Evolutionary conservation across 2,113 vertebrate genomes (phyloP).

Genomic region (Saguinus imperator): DNA sequence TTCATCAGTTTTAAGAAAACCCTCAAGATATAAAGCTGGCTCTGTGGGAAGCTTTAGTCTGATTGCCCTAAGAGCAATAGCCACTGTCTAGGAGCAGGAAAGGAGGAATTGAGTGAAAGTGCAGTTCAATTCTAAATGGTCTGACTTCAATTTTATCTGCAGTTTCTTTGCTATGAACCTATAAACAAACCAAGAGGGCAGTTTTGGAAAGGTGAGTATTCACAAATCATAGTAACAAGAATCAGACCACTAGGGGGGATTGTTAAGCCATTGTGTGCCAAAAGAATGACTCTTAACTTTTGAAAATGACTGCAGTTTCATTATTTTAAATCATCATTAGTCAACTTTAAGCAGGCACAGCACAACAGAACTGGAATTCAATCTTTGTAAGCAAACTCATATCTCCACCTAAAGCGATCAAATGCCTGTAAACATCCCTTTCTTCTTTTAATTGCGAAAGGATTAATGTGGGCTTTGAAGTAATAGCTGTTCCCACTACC

Average conservation of each 20-base stretch:
- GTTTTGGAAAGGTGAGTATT: not conserved
- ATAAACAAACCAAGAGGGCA: not conserved
- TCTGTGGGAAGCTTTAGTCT: not conserved
- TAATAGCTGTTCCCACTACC: not conserved
- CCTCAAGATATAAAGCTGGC: not conserved
- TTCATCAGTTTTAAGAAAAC: not conserved
- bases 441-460: constrained; percentile 73
- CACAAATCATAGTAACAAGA: constrained; percentile 8
- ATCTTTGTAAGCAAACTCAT: constrained; percentile 55
- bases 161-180: not conserved
- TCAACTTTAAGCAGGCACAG: constrained; percentile 50
- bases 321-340: constrained; percentile 50
- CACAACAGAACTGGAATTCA: constrained; percentile 20
- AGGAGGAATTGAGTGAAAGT: not conserved
- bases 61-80: not conserved
- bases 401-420: constrained; percentile 46
- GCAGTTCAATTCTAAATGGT: not conserved
- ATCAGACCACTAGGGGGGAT: constrained; percentile 77
- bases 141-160: not conserved
- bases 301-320: constrained; percentile 34
- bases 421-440: constrained; percentile 65
- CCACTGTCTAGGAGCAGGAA: not conserved
- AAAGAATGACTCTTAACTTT: constrained; percentile 66
- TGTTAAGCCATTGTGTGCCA: constrained; percentile 61
- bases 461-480: constrained; percentile 69